Percentiles rank a stretch among this genome's conserved stretches.
These are phyloP conservation scores for Valencia hispanica DNA, from an alignment of 2,797 vertebrate species.

Conservation along the genomic window DNA sequence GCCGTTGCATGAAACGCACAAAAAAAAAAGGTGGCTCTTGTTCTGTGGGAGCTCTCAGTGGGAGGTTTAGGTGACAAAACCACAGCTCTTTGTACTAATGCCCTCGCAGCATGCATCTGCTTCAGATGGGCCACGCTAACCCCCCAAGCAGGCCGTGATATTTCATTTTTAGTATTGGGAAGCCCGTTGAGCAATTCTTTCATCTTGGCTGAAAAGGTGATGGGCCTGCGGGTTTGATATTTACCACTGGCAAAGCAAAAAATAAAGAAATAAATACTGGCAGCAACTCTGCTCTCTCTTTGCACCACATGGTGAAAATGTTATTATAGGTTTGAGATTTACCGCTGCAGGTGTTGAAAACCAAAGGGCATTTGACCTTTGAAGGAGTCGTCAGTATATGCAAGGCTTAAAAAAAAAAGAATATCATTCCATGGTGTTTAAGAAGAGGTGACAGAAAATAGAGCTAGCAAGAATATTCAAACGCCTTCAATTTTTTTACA, in stretches of 20 bases:
- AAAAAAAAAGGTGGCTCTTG: constrained; percentile 27
- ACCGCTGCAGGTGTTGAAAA: constrained; percentile 25
- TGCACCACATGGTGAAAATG: constrained; percentile 20
- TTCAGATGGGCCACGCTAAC: constrained; percentile 48
- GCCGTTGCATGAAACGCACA: constrained; percentile 30
- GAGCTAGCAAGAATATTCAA: background rate
- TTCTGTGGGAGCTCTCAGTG: constrained; percentile 37
- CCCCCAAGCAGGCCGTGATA: constrained; percentile 62
- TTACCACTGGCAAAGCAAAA: constrained; percentile 58
- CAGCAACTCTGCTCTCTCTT: constrained; percentile 37
- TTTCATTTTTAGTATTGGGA: constrained; percentile 66
- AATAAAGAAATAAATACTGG: constrained; percentile 33
- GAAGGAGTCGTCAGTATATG: constrained; percentile 8
- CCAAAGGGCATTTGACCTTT: background rate
- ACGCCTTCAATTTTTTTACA: background rate
- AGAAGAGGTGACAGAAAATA: constrained; percentile 11
- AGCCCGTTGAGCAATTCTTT: constrained; percentile 65
- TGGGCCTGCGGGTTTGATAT: constrained; percentile 60
- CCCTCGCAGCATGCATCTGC: constrained; percentile 64
- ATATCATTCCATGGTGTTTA: background rate
- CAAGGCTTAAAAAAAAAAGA: background rate
- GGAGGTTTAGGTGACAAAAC: constrained; percentile 55
- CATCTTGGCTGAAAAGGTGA: constrained; percentile 54
- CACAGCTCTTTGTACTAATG: constrained; percentile 65
- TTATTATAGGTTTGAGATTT: constrained; percentile 27